Conservation (phyloP, 2,888 invertebrate genomes). For the Cosmopolites sordidus region DNA sequence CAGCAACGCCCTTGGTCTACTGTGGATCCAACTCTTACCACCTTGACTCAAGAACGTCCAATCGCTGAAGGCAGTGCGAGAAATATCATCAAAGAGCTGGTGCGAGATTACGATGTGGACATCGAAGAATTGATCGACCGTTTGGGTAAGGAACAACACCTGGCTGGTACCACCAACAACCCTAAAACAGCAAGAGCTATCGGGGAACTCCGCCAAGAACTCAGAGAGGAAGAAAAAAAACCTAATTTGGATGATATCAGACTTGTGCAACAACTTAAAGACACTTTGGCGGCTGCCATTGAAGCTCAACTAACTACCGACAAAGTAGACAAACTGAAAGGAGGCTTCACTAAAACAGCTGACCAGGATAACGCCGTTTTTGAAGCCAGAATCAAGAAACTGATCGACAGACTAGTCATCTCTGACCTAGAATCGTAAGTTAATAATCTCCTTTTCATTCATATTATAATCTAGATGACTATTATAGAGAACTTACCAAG, state of each 20-base stretch:
- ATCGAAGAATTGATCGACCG: background rate
- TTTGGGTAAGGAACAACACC: background rate
- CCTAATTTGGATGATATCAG: background rate
- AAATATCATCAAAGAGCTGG: background rate
- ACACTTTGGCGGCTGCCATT: conserved; percentile 12
- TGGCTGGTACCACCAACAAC: background rate
- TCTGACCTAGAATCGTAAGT: conserved; percentile 16
- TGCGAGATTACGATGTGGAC: background rate
- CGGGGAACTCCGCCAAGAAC: background rate
- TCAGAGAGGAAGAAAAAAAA: background rate
- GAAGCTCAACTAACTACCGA: conserved; percentile 13
- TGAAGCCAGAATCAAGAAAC: conserved; percentile 9
- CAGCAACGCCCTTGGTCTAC: too few relatives aligned
- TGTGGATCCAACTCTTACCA: too few relatives aligned
- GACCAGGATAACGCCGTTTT: conserved; percentile 3
- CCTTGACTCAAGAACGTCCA: background rate
- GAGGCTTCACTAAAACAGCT: background rate
- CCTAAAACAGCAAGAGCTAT: background rate
- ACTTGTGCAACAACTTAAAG: background rate
- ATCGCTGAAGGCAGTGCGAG: background rate
- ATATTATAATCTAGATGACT: background rate
- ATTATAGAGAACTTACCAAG: conserved; percentile 15
- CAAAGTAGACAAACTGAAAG: conserved; percentile 4
- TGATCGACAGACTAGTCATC: conserved; percentile 12
- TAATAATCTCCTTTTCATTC: background rate